Evolutionary conservation across 2,888 invertebrate genomes (phyloP), one percentile per base, ranked within the genome.

Genomic region (Aspidiotus rigidus): DNA sequence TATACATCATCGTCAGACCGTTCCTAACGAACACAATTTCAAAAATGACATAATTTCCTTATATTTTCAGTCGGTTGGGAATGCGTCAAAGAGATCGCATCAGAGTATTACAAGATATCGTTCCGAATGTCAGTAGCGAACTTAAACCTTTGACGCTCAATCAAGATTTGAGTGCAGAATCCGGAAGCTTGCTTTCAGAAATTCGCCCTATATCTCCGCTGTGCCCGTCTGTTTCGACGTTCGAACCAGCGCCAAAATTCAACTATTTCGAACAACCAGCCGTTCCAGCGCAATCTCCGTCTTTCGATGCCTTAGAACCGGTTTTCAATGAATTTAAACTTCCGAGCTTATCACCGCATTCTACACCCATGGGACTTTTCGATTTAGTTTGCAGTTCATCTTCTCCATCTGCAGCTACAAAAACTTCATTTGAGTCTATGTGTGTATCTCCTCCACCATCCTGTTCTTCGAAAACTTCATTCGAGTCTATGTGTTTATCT

Each of bases 31-130:
- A 28, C 44, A 28, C 15, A 62, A 39, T 15, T n/a, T 41, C 56
- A 40, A 11, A 54, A 41, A 8, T 8, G 17, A 41, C 10, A 39
- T 54, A 7, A 60, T 39, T 17, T 10, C 17, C 16, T 57, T 10
- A 13, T n/a, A n/a, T 16, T 16, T 41, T 2, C 41, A 64, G 64
- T 54, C 64, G 64, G 16, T 16, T 64, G 13, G 64, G 64, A 13
- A 64, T 16, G 15, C 64, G 57, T 57, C 41, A 57, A n/a, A 42
- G 56, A 41, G 28, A 28, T 28, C 41, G 17, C 13, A 41, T 10
- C 17, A 55, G 64, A 7, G 57, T 56, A 0, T n/a, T 64, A 8
- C 64, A 64, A 57, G 64, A 64, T 13, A 13, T 13, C 17, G 39
- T 64, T n/a, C 41, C 39, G 28, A 39, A 42, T 10, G 16, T 13